phyloP scores from a whole-genome alignment of 2,888 invertebrate genomes.

The Hyles lineata region DNA sequence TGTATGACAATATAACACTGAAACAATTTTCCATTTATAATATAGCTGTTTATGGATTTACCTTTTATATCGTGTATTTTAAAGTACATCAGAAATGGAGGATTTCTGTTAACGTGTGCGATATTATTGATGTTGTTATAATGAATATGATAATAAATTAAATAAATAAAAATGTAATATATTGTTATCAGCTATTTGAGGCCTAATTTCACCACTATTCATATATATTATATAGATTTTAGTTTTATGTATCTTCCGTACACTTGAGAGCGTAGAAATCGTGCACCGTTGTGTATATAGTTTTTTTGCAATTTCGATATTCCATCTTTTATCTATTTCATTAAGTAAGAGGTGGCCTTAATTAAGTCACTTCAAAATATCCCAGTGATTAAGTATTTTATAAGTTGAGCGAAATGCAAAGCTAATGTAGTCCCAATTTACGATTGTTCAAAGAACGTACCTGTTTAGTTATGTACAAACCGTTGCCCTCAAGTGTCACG shows the following conservation, averaged over 20 bases:
- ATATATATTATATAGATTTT: constrained; percentile 52
- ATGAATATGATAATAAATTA: constrained; percentile 39
- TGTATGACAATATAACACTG: constrained; percentile 7
- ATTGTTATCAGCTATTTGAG: constrained; percentile 59
- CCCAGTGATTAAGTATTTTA: constrained; percentile 1
- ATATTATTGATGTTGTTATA: constrained; percentile 44
- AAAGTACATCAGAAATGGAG: not conserved
- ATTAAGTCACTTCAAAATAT: not conserved
- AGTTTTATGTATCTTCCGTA: constrained; percentile 35
- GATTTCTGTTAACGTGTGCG: constrained; percentile 32
- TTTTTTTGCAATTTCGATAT: not conserved
- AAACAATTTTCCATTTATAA: not conserved
- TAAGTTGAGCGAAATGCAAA: not conserved
- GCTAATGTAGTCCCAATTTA: too few relatives aligned
- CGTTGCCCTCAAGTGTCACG: not conserved
- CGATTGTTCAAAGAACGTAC: not conserved
- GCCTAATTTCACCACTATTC: constrained; percentile 60
- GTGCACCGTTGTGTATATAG: not conserved
- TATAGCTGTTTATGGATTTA: not conserved
- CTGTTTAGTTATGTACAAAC: not conserved
- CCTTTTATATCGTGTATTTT: not conserved
- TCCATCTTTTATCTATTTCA: not conserved
- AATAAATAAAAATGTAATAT: constrained; percentile 58
- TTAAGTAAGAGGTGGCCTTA: not conserved
- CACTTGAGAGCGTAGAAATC: constrained; percentile 29